A percentile compares a stretch with the other conserved stretches of the same genome.
Conservation (phyloP, 2,797 vertebrate genomes). For the Acipenser ruthenus region DNA sequence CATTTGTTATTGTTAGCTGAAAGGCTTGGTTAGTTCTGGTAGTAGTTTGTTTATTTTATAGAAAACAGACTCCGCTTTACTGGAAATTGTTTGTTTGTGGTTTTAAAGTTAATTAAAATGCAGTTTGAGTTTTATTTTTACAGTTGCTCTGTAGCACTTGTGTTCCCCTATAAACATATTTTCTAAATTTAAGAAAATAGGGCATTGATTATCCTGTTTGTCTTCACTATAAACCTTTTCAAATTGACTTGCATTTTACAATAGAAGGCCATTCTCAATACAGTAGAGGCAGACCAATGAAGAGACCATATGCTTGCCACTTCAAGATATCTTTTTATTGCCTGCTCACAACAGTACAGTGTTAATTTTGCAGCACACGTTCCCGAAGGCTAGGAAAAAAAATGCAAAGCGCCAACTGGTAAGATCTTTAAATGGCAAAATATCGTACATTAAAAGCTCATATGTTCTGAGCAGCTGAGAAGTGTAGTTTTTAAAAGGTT, state of each 20-base stretch:
- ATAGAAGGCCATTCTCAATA: conserved; percentile 24
- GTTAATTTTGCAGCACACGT: no score
- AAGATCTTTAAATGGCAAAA: no score
- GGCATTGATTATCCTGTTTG: conserved; percentile 51
- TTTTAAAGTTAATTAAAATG: conserved; percentile 66
- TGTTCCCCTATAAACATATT: conserved; percentile 17
- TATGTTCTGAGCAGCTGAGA: no score
- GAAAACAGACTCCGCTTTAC: conserved; percentile 50
- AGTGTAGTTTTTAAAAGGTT: no score
- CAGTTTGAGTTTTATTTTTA: conserved; percentile 57
- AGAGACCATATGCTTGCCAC: no score
- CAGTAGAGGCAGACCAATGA: no score
- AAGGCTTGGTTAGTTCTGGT: conserved; percentile 52
- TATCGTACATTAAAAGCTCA: no score
- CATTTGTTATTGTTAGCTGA: conserved; percentile 68
- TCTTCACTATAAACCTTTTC: conserved; percentile 46
- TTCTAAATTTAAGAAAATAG: conserved; percentile 36
- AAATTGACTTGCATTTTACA: conserved; percentile 42
- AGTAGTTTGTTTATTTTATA: conserved; percentile 74
- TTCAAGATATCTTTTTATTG: no score
- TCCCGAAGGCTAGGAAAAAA: no score
- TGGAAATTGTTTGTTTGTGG: conserved; percentile 69
- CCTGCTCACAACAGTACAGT: no score
- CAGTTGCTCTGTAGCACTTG: conserved; percentile 51
- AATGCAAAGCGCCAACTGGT: no score